These are phyloP conservation scores for Sipha maydis DNA, from an alignment of 2,888 invertebrate species.

Conservation along the genomic window DNA sequence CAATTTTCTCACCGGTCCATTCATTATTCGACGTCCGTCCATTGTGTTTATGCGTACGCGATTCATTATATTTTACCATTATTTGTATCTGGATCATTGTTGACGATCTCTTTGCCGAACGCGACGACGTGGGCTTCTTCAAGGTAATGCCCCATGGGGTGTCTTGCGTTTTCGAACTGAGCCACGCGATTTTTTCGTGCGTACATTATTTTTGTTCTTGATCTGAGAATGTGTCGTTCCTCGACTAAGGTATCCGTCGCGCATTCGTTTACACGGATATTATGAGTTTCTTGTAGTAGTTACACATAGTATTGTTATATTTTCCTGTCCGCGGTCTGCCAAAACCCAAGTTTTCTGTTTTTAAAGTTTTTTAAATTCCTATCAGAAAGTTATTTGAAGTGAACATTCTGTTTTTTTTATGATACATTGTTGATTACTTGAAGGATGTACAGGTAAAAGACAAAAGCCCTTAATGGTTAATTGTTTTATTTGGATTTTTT, in stretches of 20 bases:
- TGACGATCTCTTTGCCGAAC: background rate
- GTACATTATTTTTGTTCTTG: too few relatives aligned
- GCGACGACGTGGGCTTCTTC: constrained; percentile 7
- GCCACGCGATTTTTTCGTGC: background rate
- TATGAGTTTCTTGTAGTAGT: background rate
- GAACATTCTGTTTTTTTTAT: background rate
- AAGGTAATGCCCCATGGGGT: constrained; percentile 42
- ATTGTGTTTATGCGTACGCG: background rate
- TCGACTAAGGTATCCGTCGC: background rate
- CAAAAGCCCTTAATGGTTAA: background rate
- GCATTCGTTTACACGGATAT: background rate
- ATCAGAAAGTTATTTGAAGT: background rate
- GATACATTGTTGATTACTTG: too few relatives aligned
- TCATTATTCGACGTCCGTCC: background rate
- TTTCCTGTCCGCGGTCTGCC: background rate
- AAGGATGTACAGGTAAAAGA: background rate
- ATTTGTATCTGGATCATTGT: background rate
- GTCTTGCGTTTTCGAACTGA: background rate
- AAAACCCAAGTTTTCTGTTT: background rate
- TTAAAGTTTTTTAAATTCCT: background rate
- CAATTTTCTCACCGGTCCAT: background rate
- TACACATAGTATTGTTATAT: background rate
- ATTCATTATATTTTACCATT: background rate
- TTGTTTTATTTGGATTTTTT: too few relatives aligned
- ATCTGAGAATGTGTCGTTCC: background rate